Evolutionary conservation across 2,888 invertebrate genomes (phyloP), one percentile per base, ranked within the genome.

Genomic region (Drosophila ustulata): DNA sequence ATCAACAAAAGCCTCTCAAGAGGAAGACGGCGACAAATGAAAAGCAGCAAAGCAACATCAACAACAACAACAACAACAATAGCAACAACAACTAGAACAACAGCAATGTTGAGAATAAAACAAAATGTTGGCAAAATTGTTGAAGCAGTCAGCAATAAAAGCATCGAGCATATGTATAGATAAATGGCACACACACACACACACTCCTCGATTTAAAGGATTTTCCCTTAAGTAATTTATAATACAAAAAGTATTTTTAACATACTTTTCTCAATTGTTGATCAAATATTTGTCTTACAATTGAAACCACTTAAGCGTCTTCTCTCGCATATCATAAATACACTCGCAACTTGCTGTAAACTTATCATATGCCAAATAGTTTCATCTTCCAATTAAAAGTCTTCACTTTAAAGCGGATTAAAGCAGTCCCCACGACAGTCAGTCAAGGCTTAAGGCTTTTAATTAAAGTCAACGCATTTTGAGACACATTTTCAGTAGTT

Each of bases 1-100:
- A 82, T 81, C 78, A 83, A 80, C 78, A 85, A 80, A 82, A 73
- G 68, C 76, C 69, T 66, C 70, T 64, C 67, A 69, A 73, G 80
- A 78, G 73, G 50, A 72, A 63, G 66, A 66, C 70, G 66, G 64
- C 70, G 61, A 51, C 63, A 76, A 63, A 66, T 66, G 62, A 50
- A 49, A 47, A 23, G 4, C 41, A 43, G 28, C 28, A 59, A 34
- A 61, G 30, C 45, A 28, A 9, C 26, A 41, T 4, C n/a, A n/a
- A 13, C 34, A 7, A 26, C 61, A 51, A 26, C 41, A 65, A 47
- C 30, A 25, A 45, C 26, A 50, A 32, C n/a, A 26, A 11, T 8
- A 55, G 6, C 26, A 52, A 37, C 25, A 58, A 23, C 9, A 43
- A 53, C 11, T 43, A 45, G 56, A 41, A 45, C 39, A 65, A 62